Percentiles rank a stretch among this genome's conserved stretches.
Conservation (phyloP, 1,140 invertebrate species). For the Hycleus cichorii region DNA sequence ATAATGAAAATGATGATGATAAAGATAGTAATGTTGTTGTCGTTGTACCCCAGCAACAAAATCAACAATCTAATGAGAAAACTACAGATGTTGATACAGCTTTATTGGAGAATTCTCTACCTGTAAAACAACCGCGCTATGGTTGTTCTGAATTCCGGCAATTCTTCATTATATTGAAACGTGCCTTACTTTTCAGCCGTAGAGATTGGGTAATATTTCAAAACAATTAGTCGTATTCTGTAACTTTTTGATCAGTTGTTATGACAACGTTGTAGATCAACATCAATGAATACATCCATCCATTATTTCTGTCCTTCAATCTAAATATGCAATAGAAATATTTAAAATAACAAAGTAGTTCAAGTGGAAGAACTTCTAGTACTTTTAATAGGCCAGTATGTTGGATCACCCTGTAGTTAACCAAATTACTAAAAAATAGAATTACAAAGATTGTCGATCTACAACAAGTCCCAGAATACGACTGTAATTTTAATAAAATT, state of each 20-base stretch:
- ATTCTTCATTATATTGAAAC: slow-evolving; percentile 73
- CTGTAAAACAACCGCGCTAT: slow-evolving; percentile 59
- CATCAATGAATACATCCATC: too few relatives aligned
- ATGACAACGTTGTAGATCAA: too few relatives aligned
- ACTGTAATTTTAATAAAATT: not conserved
- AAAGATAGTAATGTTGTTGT: slow-evolving; percentile 48
- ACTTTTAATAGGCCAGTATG: too few relatives aligned
- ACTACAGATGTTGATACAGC: slow-evolving; percentile 51
- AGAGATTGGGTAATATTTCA: slow-evolving; percentile 65
- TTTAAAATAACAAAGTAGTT: too few relatives aligned
- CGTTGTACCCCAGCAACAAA: slow-evolving; percentile 44
- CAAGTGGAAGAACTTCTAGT: too few relatives aligned
- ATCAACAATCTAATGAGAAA: slow-evolving; percentile 42
- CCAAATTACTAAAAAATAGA: too few relatives aligned
- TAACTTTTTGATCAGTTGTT: too few relatives aligned
- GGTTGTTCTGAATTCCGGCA: slow-evolving; percentile 68
- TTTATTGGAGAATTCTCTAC: slow-evolving; percentile 52
- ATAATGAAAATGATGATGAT: slow-evolving; percentile 57
- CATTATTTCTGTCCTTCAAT: too few relatives aligned
- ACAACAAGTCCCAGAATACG: not conserved
- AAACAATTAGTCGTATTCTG: not conserved
- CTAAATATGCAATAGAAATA: too few relatives aligned
- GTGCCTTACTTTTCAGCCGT: slow-evolving; percentile 71
- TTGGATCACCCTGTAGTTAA: too few relatives aligned
- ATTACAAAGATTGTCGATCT: too few relatives aligned